Conservation (phyloP, 2,888 invertebrate genomes). For the Hylaea fasciaria region DNA sequence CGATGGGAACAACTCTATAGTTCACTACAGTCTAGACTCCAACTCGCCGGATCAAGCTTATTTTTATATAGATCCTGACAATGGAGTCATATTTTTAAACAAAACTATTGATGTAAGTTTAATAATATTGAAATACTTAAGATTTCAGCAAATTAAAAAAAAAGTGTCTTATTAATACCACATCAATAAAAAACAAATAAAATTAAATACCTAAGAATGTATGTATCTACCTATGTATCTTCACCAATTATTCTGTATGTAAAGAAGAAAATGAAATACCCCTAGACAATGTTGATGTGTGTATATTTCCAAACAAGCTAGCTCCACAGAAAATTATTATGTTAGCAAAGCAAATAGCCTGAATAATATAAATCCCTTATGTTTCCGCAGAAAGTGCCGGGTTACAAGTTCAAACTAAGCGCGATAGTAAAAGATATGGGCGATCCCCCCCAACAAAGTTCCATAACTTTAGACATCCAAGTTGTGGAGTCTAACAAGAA, state of each 20-base stretch:
- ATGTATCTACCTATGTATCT: too few species aligned
- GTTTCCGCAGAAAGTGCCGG: conserved; percentile 83
- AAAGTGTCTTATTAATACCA: too few species aligned
- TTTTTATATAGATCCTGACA: conserved; percentile 92
- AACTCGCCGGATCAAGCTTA: conserved; percentile 85
- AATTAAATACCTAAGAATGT: too few species aligned
- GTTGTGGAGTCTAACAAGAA: conserved; percentile 95
- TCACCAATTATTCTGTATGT: neutral
- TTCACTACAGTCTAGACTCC: conserved; percentile 87
- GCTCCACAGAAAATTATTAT: conserved; percentile 36
- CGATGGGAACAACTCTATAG: conserved; percentile 94
- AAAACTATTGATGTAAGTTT: conserved; percentile 87
- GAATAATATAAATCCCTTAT: conserved; percentile 42
- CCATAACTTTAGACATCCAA: conserved; percentile 92
- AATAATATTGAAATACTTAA: too few species aligned
- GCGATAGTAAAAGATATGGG: conserved; percentile 93
- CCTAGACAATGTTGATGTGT: too few species aligned
- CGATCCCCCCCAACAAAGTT: conserved; percentile 85
- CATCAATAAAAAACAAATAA: too few species aligned
- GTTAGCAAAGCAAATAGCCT: conserved; percentile 28
- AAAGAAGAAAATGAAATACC: neutral
- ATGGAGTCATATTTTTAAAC: conserved; percentile 92
- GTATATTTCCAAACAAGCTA: conserved; percentile 10
- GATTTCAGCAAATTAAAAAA: too few species aligned
- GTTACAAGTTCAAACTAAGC: conserved; percentile 88